Evolutionary conservation across 2,797 vertebrate species (phyloP), one percentile per base, ranked within the genome.

Genomic region (Dromococcyx pavoninus): DNA sequence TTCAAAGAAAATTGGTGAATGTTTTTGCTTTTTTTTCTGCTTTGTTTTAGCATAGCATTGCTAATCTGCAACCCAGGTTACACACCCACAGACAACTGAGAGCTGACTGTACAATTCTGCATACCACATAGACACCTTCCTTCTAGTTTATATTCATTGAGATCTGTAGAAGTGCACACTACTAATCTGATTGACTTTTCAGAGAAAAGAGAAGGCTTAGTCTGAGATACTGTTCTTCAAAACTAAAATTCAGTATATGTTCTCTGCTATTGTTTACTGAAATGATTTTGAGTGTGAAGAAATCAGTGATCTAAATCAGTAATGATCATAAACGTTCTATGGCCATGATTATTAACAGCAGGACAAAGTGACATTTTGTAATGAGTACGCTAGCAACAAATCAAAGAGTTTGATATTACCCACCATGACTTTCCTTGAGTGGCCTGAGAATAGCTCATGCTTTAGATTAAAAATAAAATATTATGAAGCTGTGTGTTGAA

Each of bases 61-160:
- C 88, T 96, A 91, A 95, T 95, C 93, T 95, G 93, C 94, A 96
- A 50, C 96, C 95, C 94, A 93, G 94, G 91, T 95, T 96, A 93
- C 93, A 93, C 95, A 93, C 96, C 96, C 95, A 96, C 96, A 74
- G 86, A 43, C 74, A 93, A 66, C 71, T 6, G 15, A 78, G 91
- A 81, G 86, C 79, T 95, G 93, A 87, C 93, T 89, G 77, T 91
- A 76, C 80, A 69, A 14, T 97, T 89, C 90, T 94, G 58, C 74
- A 56, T 44, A 56, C 57, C 89, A 90, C 43, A 74, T 39, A 91
- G 93, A 61, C 91, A 91, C 48, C 86, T 94, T 97, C 94, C 88
- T 88, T 94, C 77, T 81, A 58, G 80, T 91, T 91, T 94, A 33
- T 93, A 71, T 91, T 96, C 86, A 87, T 91, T 96, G 74, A 94